Conservation (phyloP, 2,888 invertebrate species). For the Caenorhabditis japonica region DNA sequence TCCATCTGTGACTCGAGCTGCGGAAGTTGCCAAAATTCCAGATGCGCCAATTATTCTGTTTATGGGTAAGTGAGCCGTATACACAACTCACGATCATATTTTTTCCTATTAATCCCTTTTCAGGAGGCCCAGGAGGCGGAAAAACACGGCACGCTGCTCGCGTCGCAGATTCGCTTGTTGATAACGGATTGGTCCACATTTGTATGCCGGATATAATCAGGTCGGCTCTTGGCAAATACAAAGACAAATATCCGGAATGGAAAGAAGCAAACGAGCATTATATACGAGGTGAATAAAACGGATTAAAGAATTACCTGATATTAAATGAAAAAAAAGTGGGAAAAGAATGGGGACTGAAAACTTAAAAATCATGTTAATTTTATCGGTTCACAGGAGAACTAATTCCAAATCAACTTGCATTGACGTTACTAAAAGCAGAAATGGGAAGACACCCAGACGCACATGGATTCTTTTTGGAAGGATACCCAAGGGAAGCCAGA, state of each 20-base stretch:
- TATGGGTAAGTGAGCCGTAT: constrained; percentile 70
- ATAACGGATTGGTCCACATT: constrained; percentile 74
- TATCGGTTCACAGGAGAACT: constrained; percentile 74
- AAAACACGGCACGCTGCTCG: constrained; percentile 75
- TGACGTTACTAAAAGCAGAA: constrained; percentile 76
- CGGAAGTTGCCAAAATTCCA: constrained; percentile 72
- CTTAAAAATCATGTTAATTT: not conserved
- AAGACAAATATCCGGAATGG: constrained; percentile 76
- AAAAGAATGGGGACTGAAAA: not conserved
- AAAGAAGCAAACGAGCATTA: constrained; percentile 74
- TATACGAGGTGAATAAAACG: constrained; percentile 61
- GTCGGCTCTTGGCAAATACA: constrained; percentile 72
- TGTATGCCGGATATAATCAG: constrained; percentile 75
- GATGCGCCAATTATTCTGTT: constrained; percentile 76
- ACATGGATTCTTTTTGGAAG: constrained; percentile 74
- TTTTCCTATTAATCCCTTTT: constrained; percentile 7
- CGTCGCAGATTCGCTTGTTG: constrained; percentile 59
- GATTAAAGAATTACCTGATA: too few species aligned
- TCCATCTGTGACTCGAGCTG: constrained; percentile 74
- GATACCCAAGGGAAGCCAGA: constrained; percentile 75
- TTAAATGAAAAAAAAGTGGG: not conserved
- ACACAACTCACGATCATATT: too few species aligned
- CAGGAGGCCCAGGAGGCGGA: constrained; percentile 77
- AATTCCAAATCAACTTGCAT: constrained; percentile 75
- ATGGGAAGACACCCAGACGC: constrained; percentile 73